Percentiles rank a stretch among this genome's conserved stretches.
phyloP scores from a whole-genome alignment of 1,140 invertebrate species.

The Macrobrachium rosenbergii region DNA sequence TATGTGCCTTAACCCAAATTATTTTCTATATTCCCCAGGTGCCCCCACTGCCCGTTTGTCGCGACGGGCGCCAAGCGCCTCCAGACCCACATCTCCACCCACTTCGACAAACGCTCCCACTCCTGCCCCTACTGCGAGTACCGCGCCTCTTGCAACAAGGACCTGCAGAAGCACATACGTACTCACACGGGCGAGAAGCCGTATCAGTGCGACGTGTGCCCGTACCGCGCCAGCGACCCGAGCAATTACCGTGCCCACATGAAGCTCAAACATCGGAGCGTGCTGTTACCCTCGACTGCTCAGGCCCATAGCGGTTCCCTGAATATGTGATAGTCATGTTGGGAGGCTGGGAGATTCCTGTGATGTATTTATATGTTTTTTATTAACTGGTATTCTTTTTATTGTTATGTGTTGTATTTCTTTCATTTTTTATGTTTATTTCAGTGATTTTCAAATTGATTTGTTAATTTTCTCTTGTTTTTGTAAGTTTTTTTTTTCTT shows the following conservation, averaged over 20 bases:
- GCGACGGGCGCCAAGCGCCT: constrained; percentile 42
- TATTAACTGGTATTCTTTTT: no score
- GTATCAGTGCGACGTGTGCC: constrained; percentile 54
- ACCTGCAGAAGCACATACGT: constrained; percentile 54
- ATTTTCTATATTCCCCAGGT: neutral
- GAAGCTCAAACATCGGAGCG: constrained; percentile 40
- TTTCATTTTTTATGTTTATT: no score
- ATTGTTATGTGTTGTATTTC: no score
- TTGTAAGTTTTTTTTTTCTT: no score
- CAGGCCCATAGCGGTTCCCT: neutral
- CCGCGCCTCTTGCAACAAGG: constrained; percentile 52
- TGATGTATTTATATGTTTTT: constrained; percentile 2
- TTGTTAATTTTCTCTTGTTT: no score
- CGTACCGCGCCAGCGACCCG: constrained; percentile 47
- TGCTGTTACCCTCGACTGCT: neutral
- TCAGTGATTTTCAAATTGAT: no score
- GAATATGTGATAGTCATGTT: neutral
- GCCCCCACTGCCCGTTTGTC: constrained; percentile 44
- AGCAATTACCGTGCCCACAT: constrained; percentile 56
- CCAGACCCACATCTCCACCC: constrained; percentile 34
- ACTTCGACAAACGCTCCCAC: constrained; percentile 34
- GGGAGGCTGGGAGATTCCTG: neutral
- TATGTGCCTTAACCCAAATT: no score
- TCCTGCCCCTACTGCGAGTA: constrained; percentile 58
- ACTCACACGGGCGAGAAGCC: constrained; percentile 57